Evolutionary conservation across 2,888 invertebrate species (phyloP).

Genomic region (Drosophila pseudotakahashii): DNA sequence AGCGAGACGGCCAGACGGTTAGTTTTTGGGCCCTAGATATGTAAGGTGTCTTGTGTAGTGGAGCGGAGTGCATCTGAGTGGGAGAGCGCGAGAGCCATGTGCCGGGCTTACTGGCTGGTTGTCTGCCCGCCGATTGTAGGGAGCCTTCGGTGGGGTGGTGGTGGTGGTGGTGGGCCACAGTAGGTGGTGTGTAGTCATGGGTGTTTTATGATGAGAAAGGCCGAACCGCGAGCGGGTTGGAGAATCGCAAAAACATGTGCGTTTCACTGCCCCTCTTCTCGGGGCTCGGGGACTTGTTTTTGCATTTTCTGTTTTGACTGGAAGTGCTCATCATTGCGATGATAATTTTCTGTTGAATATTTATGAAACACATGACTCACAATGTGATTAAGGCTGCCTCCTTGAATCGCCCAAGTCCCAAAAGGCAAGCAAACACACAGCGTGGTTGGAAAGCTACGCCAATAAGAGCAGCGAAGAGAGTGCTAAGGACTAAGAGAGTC

Average conservation of each 20-base stretch:
- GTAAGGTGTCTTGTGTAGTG: constrained; percentile 73
- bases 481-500: constrained; percentile 34
- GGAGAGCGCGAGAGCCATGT: constrained; percentile 77
- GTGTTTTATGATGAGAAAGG: background rate
- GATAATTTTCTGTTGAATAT: constrained; percentile 51
- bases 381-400: constrained; percentile 38
- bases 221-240: constrained; percentile 48
- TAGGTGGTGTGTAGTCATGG: background rate
- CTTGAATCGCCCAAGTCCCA: constrained; percentile 6
- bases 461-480: constrained; percentile 68
- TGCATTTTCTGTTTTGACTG: constrained; percentile 69
- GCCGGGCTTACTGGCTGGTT: constrained; percentile 66
- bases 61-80: constrained; percentile 73
- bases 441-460: constrained; percentile 66
- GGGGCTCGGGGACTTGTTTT: constrained; percentile 49
- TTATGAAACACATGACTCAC: constrained; percentile 67
- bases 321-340: constrained; percentile 53
- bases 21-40: constrained; percentile 71
- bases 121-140: constrained; percentile 12
- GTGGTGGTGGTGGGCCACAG: background rate
- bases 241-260: constrained; percentile 71
- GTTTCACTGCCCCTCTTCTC: constrained; percentile 32
- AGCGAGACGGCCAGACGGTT: constrained; percentile 66
- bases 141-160: background rate
- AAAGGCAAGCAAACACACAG: constrained; percentile 24